Percentiles rank a stretch among this genome's conserved stretches.
Conservation (phyloP, 2,888 invertebrate species). For the Callyntrura guangdongensis region DNA sequence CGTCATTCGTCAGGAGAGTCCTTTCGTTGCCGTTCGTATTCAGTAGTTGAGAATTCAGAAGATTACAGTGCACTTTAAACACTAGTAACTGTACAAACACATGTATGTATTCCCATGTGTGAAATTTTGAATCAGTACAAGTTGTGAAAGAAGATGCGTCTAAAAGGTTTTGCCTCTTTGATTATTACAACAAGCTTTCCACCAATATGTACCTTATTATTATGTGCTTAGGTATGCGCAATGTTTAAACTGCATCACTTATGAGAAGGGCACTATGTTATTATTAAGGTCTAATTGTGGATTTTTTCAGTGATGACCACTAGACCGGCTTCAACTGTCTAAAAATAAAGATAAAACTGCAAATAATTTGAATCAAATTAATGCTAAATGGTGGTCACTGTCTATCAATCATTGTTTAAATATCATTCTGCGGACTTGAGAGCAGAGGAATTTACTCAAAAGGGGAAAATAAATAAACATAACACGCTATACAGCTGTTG, state of each 20-base stretch:
- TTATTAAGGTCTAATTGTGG: conserved; percentile 68
- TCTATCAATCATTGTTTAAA: conserved; percentile 14
- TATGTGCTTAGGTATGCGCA: too few species aligned
- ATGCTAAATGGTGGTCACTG: conserved; percentile 20
- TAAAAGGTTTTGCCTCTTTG: conserved; percentile 6
- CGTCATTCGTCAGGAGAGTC: conserved; percentile 6
- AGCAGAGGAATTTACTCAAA: neutral
- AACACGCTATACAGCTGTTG: neutral
- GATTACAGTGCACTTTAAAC: conserved; percentile 12
- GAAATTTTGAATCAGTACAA: neutral
- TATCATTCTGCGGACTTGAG: conserved; percentile 2
- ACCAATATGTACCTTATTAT: conserved; percentile 4
- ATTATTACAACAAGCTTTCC: conserved; percentile 10
- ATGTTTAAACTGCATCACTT: conserved; percentile 16
- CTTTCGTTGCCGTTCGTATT: neutral
- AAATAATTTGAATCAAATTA: conserved; percentile 37
- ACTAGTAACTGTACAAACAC: neutral
- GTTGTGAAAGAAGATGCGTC: conserved; percentile 1
- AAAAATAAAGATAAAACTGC: conserved; percentile 10
- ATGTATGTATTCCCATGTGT: neutral
- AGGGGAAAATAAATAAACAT: neutral
- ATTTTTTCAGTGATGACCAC: conserved; percentile 31
- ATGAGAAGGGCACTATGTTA: conserved; percentile 56
- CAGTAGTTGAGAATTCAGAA: neutral
- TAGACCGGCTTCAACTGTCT: neutral